Evolutionary conservation across 2,113 vertebrate genomes (phyloP), one percentile per base, ranked within the genome.

Genomic region (Gasterosteus nipponicus): DNA sequence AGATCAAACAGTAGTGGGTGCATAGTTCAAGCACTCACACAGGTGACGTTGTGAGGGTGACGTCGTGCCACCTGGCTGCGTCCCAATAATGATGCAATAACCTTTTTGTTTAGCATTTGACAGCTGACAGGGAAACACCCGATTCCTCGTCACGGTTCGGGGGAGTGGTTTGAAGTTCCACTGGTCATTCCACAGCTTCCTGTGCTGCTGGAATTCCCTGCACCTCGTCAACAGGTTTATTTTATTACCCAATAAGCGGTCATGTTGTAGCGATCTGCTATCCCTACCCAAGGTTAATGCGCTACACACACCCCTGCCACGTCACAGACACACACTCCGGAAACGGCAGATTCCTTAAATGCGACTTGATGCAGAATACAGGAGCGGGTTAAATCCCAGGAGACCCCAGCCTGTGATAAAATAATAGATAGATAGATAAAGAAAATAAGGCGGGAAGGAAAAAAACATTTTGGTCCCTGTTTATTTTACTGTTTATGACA

Each of bases 31-130:
- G 15, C 12, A 15, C 51, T 62, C 16, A 62, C 12, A 33, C 39
- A 71, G 33, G 51, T 73, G 75, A 83, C 15, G 1, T 78, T 16
- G 6, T 2, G 19, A 15, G 73, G 54, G n/a, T 22, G 3, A 46
- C 26, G 33, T 39, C 31, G 10, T 38, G 29, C 7, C 0, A 31
- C 3, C 16, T 31, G 64, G 42, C 10, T 7, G 44, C 63, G 1
- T 33, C 15, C 38, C 16, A 14, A 3, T 9, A 0, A 14, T 69
- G 29, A 68, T 0, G 18, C 1, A 35, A 57, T 11, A 15, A 11
- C 16, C 16, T 38, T 87, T 69, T 12, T 2, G 0, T 22, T 56
- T 31, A 7, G 15, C 12, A 3, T 56, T 35, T 5, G 4, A 58
- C 58, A 39, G 2, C 0, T 44, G 10, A 58, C 16, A 22, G 51